Conservation (phyloP, 2,888 invertebrate species). For the Scaptomyza caliginosa region DNA sequence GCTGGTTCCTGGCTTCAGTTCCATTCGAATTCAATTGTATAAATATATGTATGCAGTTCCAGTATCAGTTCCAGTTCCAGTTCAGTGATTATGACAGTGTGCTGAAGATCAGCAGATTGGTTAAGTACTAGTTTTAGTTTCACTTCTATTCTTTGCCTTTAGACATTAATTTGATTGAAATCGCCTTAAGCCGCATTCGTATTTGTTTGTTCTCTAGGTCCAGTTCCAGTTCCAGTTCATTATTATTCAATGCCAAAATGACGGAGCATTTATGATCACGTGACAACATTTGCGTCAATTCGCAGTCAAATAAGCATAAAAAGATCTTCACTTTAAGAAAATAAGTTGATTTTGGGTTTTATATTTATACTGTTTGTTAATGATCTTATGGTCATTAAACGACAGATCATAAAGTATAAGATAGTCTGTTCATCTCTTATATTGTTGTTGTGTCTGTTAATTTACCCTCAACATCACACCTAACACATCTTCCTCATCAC, state of each 20-base stretch:
- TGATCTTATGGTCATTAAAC: constrained; percentile 30
- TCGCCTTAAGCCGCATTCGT: background rate
- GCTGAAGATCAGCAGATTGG: background rate
- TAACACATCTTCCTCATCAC: background rate
- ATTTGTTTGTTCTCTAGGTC: too few species aligned
- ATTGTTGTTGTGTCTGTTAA: background rate
- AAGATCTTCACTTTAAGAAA: background rate
- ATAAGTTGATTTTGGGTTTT: constrained; percentile 21
- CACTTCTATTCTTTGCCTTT: background rate
- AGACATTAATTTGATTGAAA: background rate
- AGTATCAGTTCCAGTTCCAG: background rate
- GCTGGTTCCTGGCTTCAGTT: constrained; percentile 8
- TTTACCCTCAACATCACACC: background rate
- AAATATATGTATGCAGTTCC: too few species aligned
- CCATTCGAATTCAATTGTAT: too few species aligned
- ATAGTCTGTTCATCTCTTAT: constrained; percentile 18
- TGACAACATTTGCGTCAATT: constrained; percentile 35
- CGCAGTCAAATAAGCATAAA: constrained; percentile 22
- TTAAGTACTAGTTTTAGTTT: background rate
- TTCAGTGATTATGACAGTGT: background rate
- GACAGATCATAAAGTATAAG: constrained; percentile 49
- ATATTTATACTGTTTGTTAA: too few species aligned
- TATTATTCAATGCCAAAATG: constrained; percentile 11
- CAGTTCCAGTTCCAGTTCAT: background rate
- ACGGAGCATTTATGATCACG: constrained; percentile 14